These are phyloP conservation scores for Parambassis ranga DNA, from an alignment of 2,797 vertebrate species.

Conservation along the genomic window DNA sequence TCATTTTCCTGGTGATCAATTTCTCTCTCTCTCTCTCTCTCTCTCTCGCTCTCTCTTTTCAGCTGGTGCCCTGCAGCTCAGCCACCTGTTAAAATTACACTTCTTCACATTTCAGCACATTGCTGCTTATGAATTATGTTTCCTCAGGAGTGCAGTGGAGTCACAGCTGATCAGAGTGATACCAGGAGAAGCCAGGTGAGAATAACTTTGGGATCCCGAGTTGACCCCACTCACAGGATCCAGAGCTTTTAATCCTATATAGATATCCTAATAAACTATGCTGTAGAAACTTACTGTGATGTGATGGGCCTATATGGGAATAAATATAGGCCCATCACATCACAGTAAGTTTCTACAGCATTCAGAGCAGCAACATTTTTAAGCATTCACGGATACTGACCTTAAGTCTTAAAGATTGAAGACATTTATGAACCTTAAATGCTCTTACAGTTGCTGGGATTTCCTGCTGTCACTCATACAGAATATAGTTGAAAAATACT, in stretches of 20 bases:
- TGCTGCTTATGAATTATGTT: conserved; percentile 59
- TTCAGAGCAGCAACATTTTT: background rate
- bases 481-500: conserved; percentile 15
- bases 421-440: conserved; percentile 3
- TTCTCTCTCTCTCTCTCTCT: conserved; percentile 44
- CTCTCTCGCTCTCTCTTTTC: too few relatives aligned
- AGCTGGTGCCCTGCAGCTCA: conserved; percentile 42
- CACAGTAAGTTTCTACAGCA: background rate
- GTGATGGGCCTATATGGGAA: too few relatives aligned
- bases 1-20: conserved; percentile 54
- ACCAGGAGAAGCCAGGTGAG: conserved; percentile 4
- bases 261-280: too few relatives aligned
- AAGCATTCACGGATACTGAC: background rate
- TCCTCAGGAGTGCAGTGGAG: conserved; percentile 26
- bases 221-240: conserved; percentile 4
- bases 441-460: background rate
- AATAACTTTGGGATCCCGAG: conserved; percentile 13
- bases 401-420: background rate
- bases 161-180: conserved; percentile 32
- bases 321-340: too few relatives aligned
- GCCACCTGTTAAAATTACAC: conserved; percentile 50
- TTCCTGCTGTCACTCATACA: conserved; percentile 8
- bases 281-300: background rate
- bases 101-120: conserved; percentile 51
- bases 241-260: conserved; percentile 1